phyloP scores from a whole-genome alignment of 2,113 vertebrate species.

The Rhinogobius similis region DNA sequence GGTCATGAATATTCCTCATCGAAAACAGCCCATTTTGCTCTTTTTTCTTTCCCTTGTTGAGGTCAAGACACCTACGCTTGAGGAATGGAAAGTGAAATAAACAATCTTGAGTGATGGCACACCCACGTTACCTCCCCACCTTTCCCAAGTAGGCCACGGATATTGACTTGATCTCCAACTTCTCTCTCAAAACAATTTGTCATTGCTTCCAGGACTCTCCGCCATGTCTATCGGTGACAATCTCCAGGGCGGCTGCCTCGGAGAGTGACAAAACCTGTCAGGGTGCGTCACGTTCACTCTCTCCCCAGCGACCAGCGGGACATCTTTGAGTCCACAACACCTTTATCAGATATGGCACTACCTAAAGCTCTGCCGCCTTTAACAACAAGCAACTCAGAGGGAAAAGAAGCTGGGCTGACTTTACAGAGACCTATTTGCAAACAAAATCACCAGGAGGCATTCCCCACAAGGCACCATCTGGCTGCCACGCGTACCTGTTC shows the following conservation, averaged over 20 bases:
- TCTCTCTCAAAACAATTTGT: slow-evolving; percentile 67
- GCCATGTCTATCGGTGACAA: slow-evolving; percentile 73
- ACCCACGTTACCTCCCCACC: slow-evolving; percentile 13
- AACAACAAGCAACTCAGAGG: slow-evolving; percentile 59
- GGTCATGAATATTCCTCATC: neutral
- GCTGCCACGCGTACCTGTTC: slow-evolving; percentile 69
- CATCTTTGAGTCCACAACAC: slow-evolving; percentile 66
- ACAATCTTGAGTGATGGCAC: slow-evolving; percentile 36
- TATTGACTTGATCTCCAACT: slow-evolving; percentile 52
- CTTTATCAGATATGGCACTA: slow-evolving; percentile 75
- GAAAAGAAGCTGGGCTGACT: slow-evolving; percentile 51
- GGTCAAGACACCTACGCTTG: slow-evolving; percentile 26
- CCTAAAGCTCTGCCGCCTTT: slow-evolving; percentile 61
- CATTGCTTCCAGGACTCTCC: slow-evolving; percentile 61
- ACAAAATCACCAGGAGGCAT: slow-evolving; percentile 76
- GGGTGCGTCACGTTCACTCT: slow-evolving; percentile 61
- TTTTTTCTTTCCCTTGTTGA: neutral
- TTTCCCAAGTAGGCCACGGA: slow-evolving; percentile 50
- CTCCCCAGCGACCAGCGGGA: slow-evolving; percentile 53
- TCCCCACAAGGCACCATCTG: slow-evolving; percentile 76
- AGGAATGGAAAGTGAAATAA: slow-evolving; percentile 26
- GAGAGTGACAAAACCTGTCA: slow-evolving; percentile 77
- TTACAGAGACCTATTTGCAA: slow-evolving; percentile 75
- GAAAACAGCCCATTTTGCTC: neutral
- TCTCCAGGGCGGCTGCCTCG: slow-evolving; percentile 64